A percentile compares a stretch with the other conserved stretches of the same genome.
Evolutionary conservation across 2,113 vertebrate genomes (phyloP).

Genomic region (Epinephelus cyanopodus): DNA sequence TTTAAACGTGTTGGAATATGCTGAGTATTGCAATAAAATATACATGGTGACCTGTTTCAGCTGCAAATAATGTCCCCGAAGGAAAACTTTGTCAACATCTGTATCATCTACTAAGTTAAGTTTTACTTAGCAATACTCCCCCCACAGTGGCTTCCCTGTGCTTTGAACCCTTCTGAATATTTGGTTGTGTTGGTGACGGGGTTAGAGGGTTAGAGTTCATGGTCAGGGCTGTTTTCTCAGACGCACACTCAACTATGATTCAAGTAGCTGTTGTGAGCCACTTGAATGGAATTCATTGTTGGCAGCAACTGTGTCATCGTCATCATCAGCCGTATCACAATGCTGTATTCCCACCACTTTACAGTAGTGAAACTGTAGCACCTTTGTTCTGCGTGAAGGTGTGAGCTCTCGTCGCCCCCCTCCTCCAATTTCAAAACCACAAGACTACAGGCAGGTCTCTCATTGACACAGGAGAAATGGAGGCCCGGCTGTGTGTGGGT

Average conservation of each 20-base stretch:
- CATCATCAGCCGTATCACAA: slow-evolving; percentile 28
- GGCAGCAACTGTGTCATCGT: slow-evolving; percentile 28
- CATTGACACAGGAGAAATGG: slow-evolving; percentile 3
- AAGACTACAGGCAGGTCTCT: slow-evolving; percentile 39
- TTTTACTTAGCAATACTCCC: no score
- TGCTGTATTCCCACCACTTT: slow-evolving; percentile 9
- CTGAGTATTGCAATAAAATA: no score
- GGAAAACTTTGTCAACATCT: no score
- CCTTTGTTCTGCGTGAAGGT: slow-evolving; percentile 58
- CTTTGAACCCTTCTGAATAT: neutral
- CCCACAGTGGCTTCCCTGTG: no score
- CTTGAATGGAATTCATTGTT: slow-evolving; percentile 41
- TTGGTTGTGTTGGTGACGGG: neutral
- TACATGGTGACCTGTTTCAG: no score
- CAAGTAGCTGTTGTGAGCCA: neutral
- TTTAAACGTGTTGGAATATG: no score
- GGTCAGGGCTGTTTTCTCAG: slow-evolving; percentile 15
- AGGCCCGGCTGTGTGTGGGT: slow-evolving; percentile 21
- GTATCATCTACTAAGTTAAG: no score
- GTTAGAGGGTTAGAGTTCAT: neutral
- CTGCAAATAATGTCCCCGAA: no score
- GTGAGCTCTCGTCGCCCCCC: slow-evolving; percentile 6
- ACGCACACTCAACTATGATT: slow-evolving; percentile 38
- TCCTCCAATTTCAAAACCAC: slow-evolving; percentile 28
- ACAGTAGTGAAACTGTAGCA: slow-evolving; percentile 40